A percentile compares a stretch with the other conserved stretches of the same genome.
Conservation (phyloP, 2,113 vertebrate genomes). For the Chiloscyllium plagiosum region DNA sequence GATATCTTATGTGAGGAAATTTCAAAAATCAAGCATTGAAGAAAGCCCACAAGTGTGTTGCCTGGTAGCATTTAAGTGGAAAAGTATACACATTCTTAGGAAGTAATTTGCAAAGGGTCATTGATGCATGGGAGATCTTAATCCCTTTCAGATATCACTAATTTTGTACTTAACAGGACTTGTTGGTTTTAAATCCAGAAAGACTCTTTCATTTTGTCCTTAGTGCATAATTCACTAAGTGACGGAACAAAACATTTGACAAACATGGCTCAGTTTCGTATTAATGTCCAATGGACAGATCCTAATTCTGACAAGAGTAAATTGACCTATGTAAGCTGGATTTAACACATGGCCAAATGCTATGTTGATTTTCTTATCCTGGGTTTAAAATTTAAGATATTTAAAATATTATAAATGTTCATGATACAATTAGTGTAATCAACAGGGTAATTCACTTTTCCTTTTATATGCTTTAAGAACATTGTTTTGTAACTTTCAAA, state of each 20-base stretch:
- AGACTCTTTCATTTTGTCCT: not conserved
- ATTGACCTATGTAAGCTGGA: conserved; percentile 21
- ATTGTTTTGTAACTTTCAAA: conserved; percentile 22
- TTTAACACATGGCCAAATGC: conserved; percentile 3
- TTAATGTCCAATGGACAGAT: not conserved
- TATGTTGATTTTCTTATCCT: conserved; percentile 18
- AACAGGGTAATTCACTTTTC: not conserved
- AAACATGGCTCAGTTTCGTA: not conserved
- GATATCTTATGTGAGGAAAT: not conserved
- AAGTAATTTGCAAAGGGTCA: not conserved
- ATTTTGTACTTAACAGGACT: not conserved
- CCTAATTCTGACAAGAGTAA: not conserved
- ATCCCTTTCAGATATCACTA: not conserved
- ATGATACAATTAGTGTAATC: not conserved
- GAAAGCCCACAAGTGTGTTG: not conserved
- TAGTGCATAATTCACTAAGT: not conserved
- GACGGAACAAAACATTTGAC: not conserved
- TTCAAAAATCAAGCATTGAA: not conserved
- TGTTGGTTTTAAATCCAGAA: not conserved
- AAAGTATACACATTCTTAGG: not conserved
- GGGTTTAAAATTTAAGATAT: conserved; percentile 17
- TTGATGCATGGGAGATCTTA: not conserved
- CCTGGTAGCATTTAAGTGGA: not conserved
- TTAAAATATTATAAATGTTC: conserved; percentile 25
- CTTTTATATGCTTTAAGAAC: not conserved